Conservation (phyloP, 2,797 vertebrate species). For the Crenuchus spilurus region DNA sequence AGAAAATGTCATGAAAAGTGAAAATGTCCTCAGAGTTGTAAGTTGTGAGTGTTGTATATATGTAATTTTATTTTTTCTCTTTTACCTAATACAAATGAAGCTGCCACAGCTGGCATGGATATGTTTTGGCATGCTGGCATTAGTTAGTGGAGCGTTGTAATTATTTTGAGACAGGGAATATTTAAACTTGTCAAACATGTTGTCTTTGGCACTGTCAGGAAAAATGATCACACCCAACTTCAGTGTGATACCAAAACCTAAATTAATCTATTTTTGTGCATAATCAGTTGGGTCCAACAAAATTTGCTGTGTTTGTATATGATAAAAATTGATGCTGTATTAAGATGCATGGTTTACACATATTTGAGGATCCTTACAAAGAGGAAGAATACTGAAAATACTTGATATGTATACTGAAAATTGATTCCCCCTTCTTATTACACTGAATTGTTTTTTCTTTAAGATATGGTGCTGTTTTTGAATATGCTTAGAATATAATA, state of each 20-base stretch:
- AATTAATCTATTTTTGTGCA: neutral
- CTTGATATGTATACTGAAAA: too few relatives aligned
- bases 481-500: too few relatives aligned
- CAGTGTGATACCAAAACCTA: neutral
- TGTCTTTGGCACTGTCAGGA: neutral
- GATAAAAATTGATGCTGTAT: too few relatives aligned
- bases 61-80: neutral
- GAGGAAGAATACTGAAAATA: too few relatives aligned
- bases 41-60: neutral
- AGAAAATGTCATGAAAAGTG: too few relatives aligned
- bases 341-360: too few relatives aligned
- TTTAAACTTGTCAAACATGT: neutral
- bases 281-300: neutral
- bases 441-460: too few relatives aligned
- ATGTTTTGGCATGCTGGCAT: neutral
- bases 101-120: neutral
- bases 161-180: neutral
- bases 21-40: too few relatives aligned
- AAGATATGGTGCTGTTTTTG: too few relatives aligned
- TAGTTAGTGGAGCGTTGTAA: neutral
- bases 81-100: neutral
- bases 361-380: too few relatives aligned
- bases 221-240: neutral
- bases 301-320: neutral
- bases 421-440: too few relatives aligned